Evolutionary conservation across 1,140 invertebrate genomes (phyloP).

Genomic region (Drosophila subpulchrella): DNA sequence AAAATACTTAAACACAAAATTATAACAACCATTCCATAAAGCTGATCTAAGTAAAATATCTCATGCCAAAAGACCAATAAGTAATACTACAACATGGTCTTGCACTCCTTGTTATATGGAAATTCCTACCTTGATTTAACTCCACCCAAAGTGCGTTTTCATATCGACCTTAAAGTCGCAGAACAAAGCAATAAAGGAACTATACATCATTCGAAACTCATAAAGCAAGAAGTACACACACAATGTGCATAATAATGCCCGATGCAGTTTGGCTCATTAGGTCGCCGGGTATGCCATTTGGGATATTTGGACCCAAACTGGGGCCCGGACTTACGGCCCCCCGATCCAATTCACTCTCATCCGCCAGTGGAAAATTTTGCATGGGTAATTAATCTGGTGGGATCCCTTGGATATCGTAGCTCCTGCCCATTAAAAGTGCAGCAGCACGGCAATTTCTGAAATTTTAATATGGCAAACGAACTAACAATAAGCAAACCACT

Average conservation of each 20-base stretch:
- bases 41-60: not conserved
- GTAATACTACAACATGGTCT: not conserved
- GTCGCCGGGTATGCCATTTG: slow-evolving; percentile 28
- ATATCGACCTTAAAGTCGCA: not conserved
- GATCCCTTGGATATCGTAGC: slow-evolving; percentile 7
- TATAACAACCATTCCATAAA: not conserved
- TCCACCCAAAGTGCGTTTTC: not conserved
- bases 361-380: slow-evolving; percentile 56
- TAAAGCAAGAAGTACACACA: slow-evolving; percentile 17
- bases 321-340: not conserved
- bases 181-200: slow-evolving; percentile 20
- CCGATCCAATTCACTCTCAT: slow-evolving; percentile 21
- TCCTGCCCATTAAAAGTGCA: slow-evolving; percentile 51
- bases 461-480: slow-evolving; percentile 74
- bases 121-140: not conserved
- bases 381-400: slow-evolving; percentile 74
- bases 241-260: slow-evolving; percentile 35
- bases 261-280: slow-evolving; percentile 44
- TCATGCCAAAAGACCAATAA: not conserved
- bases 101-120: not conserved
- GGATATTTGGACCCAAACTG: slow-evolving; percentile 4
- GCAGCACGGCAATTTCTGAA: slow-evolving; percentile 59
- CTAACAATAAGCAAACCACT: slow-evolving; percentile 77
- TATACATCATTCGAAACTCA: slow-evolving; percentile 35
- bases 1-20: no score